Conservation (phyloP, 2,113 vertebrate genomes). For the Amphilophus citrinellus region DNA sequence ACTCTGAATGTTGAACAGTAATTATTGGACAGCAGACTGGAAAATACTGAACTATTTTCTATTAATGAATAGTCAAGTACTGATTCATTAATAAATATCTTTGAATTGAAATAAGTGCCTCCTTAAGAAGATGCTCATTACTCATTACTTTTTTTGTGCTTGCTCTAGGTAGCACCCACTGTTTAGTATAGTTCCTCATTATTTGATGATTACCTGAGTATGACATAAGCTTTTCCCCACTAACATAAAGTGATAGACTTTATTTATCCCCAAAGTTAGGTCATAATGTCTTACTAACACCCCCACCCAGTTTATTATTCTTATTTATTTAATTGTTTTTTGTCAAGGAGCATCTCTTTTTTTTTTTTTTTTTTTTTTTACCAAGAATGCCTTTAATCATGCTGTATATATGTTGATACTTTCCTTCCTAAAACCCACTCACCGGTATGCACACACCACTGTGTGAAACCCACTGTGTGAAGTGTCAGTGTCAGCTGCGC, state of each 20-base stretch:
- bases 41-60: neutral
- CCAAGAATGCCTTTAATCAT: neutral
- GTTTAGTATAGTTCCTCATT: neutral
- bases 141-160: neutral
- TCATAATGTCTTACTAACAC: neutral
- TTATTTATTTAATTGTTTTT: no score
- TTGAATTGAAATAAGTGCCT: neutral
- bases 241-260: neutral
- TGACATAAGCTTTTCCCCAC: neutral
- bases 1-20: slow-evolving; percentile 2
- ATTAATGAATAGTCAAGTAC: neutral
- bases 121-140: neutral
- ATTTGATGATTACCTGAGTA: neutral
- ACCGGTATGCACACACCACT: neutral
- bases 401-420: no score
- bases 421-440: neutral
- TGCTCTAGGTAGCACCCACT: neutral
- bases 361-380: no score
- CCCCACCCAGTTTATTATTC: no score
- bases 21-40: neutral
- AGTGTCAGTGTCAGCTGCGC: neutral
- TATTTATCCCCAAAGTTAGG: neutral
- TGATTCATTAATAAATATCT: neutral
- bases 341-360: no score
- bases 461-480: no score